These are phyloP conservation scores for Oncorhynchus tshawytscha DNA, from an alignment of 2,113 vertebrate genomes.

Conservation along the genomic window DNA sequence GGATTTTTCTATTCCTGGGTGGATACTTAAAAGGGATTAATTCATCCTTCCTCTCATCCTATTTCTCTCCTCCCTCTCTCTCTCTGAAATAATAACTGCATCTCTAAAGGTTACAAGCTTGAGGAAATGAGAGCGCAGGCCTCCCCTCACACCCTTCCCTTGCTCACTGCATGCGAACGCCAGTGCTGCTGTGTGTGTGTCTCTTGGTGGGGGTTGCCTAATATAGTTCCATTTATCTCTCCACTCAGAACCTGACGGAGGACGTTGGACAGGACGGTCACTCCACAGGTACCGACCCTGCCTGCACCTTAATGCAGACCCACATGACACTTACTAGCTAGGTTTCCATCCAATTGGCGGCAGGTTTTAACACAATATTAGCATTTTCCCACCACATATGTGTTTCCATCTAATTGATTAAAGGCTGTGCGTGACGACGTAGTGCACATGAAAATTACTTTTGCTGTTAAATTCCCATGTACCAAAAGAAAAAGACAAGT, in stretches of 20 bases:
- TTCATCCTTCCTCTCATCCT: neutral
- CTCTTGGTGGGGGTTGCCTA: conserved; percentile 10
- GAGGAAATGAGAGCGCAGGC: conserved; percentile 30
- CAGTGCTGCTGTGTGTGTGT: conserved; percentile 1
- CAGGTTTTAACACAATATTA: neutral
- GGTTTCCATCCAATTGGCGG: neutral
- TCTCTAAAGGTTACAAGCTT: conserved; percentile 33
- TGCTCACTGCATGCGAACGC: neutral
- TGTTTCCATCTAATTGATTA: no score
- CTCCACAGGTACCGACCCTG: conserved; percentile 82
- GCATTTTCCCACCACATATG: no score
- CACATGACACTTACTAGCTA: neutral
- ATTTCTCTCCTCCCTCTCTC: neutral
- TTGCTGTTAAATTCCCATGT: no score
- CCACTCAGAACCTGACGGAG: conserved; percentile 91
- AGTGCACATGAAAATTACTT: no score
- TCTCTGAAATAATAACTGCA: conserved; percentile 6
- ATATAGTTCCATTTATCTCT: conserved; percentile 16
- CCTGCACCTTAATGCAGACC: neutral
- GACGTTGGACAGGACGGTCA: conserved; percentile 93
- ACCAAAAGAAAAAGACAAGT: no score
- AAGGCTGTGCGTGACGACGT: no score
- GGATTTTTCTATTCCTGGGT: neutral
- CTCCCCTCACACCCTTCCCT: neutral
- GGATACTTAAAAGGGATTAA: neutral